These are phyloP conservation scores for Mystacornis crossleyi DNA, from an alignment of 2,113 vertebrate genomes.

Conservation along the genomic window DNA sequence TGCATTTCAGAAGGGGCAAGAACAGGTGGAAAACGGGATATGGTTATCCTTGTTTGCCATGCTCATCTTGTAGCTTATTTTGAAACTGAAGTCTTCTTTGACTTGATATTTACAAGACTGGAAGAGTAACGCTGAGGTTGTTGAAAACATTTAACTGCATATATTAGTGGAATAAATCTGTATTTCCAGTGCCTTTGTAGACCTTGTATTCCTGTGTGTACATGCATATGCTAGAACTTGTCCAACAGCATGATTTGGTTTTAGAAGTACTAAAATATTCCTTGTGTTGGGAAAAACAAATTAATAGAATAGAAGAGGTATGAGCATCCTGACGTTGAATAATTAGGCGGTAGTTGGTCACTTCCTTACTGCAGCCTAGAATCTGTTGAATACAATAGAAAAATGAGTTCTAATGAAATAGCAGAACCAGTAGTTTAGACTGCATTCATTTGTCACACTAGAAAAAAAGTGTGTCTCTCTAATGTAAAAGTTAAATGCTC, in stretches of 20 bases:
- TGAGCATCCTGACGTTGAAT: neutral
- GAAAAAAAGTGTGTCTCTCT: neutral
- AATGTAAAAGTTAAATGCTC: neutral
- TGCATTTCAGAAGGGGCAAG: neutral
- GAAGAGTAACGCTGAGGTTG: neutral
- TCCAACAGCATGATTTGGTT: neutral
- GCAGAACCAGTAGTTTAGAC: neutral
- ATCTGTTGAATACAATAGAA: neutral
- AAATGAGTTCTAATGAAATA: neutral
- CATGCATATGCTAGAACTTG: neutral
- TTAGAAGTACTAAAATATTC: neutral
- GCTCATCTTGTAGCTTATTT: neutral
- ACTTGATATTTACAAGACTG: neutral
- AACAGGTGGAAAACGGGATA: neutral
- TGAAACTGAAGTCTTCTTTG: neutral
- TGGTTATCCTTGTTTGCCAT: neutral
- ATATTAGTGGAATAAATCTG: neutral
- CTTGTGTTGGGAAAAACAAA: neutral
- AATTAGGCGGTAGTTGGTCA: fast-evolving
- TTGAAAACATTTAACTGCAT: neutral
- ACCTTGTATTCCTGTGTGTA: neutral
- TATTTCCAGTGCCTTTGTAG: neutral
- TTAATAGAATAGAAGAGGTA: neutral
- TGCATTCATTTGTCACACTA: neutral
- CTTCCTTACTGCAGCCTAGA: neutral